Conservation (phyloP, 2,113 vertebrate species). For the Salvelinus fontinalis region DNA sequence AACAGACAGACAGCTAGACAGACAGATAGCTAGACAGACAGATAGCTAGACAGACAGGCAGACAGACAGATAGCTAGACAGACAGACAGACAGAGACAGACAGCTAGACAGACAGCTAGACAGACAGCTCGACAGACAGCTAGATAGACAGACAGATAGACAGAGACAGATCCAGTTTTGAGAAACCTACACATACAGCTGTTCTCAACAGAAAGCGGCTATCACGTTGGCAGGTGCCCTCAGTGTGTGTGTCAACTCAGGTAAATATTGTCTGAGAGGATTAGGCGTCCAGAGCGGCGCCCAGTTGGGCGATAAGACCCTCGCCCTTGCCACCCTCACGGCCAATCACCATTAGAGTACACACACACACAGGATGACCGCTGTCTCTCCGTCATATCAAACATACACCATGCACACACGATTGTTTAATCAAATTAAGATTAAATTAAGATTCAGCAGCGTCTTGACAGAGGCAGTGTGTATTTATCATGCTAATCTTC, state of each 20-base stretch:
- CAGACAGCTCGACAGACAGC: constrained; percentile 9
- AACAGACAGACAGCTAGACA: background rate
- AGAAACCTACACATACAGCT: background rate
- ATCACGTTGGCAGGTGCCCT: constrained; percentile 18
- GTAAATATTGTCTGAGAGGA: constrained; percentile 59
- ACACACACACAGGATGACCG: constrained; percentile 14
- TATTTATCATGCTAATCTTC: constrained; percentile 31
- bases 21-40: too few relatives aligned
- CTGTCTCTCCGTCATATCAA: too few relatives aligned
- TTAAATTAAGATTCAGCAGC: constrained; percentile 33
- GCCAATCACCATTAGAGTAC: constrained; percentile 33
- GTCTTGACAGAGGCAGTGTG: background rate
- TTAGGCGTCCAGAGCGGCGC: constrained; percentile 44
- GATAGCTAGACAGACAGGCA: too few relatives aligned
- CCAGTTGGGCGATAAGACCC: constrained; percentile 54
- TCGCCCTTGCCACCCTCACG: constrained; percentile 41
- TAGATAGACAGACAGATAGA: background rate
- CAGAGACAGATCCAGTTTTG: background rate
- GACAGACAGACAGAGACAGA: background rate
- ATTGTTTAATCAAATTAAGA: constrained; percentile 30
- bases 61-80: too few relatives aligned
- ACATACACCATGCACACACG: background rate
- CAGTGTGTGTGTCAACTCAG: constrained; percentile 30
- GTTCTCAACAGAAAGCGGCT: constrained; percentile 6
- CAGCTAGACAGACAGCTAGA: background rate